Evolutionary conservation across 1,140 invertebrate species (phyloP).

Genomic region (Scylla paramamosain): DNA sequence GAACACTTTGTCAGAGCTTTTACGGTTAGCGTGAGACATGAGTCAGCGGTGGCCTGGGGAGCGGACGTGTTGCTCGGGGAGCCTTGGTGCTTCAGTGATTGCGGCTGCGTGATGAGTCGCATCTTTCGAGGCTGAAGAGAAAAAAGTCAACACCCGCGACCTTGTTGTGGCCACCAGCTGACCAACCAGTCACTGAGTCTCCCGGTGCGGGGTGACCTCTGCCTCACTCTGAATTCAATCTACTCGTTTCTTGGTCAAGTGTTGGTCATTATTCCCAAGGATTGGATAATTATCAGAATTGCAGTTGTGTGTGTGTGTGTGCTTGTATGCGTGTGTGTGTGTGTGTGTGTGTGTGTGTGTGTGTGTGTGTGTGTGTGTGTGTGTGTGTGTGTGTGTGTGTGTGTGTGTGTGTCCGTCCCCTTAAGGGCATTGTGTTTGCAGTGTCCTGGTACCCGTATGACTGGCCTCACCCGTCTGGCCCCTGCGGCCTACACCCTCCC

Average conservation of each 20-base stretch:
- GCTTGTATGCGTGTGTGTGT: neutral
- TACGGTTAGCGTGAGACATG: neutral
- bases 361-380: conserved; percentile 26
- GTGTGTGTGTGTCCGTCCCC: neutral
- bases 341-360: conserved; percentile 44
- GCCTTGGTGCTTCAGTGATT: neutral
- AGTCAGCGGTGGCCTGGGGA: neutral
- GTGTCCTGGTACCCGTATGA: no score
- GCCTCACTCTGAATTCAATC: no score
- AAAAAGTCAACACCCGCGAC: neutral
- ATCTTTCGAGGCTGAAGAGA: neutral
- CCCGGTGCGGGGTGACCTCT: no score
- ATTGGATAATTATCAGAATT: no score
- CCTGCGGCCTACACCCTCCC: neutral
- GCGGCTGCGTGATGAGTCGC: neutral
- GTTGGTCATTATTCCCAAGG: no score
- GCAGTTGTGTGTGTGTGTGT: neutral
- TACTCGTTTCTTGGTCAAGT: no score
- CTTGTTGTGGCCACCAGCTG: neutral
- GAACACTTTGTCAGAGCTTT: neutral
- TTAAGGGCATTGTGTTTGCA: no score
- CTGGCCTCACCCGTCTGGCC: neutral
- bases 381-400: conserved; percentile 25
- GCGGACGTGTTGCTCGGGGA: neutral
- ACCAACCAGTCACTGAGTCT: neutral